Evolutionary conservation across 2,888 invertebrate genomes (phyloP).

Genomic region (Platynereis dumerilii): DNA sequence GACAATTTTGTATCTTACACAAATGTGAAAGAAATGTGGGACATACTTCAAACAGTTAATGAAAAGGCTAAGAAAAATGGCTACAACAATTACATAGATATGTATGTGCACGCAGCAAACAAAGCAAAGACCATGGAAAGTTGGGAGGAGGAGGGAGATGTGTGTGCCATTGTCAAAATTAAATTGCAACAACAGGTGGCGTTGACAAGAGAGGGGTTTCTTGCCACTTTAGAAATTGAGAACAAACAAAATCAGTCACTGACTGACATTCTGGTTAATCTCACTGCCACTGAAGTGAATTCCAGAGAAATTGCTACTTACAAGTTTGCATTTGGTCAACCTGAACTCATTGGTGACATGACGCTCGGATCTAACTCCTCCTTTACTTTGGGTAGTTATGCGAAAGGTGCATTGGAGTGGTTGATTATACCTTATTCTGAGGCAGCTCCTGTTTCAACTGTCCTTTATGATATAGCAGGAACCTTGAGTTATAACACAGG

Average conservation of each 20-base stretch:
- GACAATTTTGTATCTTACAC: neutral
- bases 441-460: slow-evolving; percentile 41
- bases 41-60: slow-evolving; percentile 6
- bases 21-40: slow-evolving; percentile 2
- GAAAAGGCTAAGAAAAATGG: neutral
- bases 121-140: neutral
- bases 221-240: slow-evolving; percentile 41
- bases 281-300: slow-evolving; percentile 31
- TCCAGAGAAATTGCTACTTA: slow-evolving; percentile 28
- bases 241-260: slow-evolving; percentile 38
- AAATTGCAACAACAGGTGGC: slow-evolving; percentile 40
- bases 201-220: slow-evolving; percentile 40
- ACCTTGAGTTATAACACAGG: slow-evolving; percentile 41
- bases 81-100: neutral
- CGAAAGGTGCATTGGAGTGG: slow-evolving; percentile 39
- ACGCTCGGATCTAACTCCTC: too few relatives aligned
- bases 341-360: neutral
- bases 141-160: slow-evolving; percentile 32
- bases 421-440: slow-evolving; percentile 43
- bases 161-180: slow-evolving; percentile 41
- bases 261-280: slow-evolving; percentile 32
- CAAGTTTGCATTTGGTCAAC: slow-evolving; percentile 37
- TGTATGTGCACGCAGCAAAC: neutral
- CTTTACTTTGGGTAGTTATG: too few relatives aligned
- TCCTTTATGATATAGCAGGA: slow-evolving; percentile 43